A percentile compares a stretch with the other conserved stretches of the same genome.
These are phyloP conservation scores for Orthonyx spaldingii DNA, from an alignment of 2,113 vertebrate species.

Conservation along the genomic window DNA sequence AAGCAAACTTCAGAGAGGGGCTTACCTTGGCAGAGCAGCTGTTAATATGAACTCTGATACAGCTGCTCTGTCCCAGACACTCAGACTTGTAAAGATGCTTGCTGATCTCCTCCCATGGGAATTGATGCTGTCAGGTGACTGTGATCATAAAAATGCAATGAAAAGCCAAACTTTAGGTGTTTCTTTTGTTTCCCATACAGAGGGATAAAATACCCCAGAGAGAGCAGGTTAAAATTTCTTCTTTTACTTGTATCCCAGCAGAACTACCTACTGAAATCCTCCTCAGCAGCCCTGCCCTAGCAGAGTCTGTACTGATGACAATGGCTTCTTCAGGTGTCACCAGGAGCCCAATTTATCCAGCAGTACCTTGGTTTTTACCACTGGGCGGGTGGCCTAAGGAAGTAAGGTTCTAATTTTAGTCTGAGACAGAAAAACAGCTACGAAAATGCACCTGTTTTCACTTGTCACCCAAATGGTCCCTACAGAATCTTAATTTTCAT, in stretches of 20 bases:
- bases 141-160: background rate
- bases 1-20: background rate
- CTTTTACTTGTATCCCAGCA: background rate
- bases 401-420: background rate
- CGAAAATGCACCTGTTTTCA: background rate
- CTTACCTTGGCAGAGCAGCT: background rate
- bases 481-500: background rate
- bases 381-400: background rate
- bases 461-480: background rate
- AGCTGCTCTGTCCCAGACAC: background rate
- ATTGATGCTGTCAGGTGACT: background rate
- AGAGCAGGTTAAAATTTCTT: background rate
- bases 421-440: background rate
- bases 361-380: background rate
- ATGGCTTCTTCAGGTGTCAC: background rate
- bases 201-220: background rate
- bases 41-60: background rate
- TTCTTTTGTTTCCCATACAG: background rate
- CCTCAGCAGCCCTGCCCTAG: background rate
- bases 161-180: background rate
- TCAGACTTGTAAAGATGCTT: background rate
- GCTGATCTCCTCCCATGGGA: background rate
- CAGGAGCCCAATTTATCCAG: background rate
- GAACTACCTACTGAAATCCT: background rate
- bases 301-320: background rate